Base-by-base conservation (phyloP, 2,797 vertebrate species). In the Poecilia wingei region DNA sequence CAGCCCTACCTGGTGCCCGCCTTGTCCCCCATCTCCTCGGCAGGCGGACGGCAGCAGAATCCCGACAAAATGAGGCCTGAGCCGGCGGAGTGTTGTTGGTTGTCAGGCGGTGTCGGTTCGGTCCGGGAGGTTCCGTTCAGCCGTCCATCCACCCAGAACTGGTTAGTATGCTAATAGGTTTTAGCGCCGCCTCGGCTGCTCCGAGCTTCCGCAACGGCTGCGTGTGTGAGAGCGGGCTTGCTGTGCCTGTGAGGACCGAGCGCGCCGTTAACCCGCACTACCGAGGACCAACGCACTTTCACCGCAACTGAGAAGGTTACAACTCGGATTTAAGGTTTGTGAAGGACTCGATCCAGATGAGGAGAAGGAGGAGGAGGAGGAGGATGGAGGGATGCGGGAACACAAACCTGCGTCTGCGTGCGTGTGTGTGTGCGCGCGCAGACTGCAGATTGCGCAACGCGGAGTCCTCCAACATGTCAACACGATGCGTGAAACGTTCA, bases 1-100 rank as follows among this genome's bases (percentile, higher is more conserved):
- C 87, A 66, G 73, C 84, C 91, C 89, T 93, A 96, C 96, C 95
- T 95, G 91, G 95, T 96, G 86, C 96, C 95, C 88, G 94, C 95
- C 92, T 96, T 96, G 94, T 96, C 96, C 93, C 95, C 96, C 95
- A 96, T 96, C 88, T 95, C 94, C 94, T 92, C 92, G 91, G 92
- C 93, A 92, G 90, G 88, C 91, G 77, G 86, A 89, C 82, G 86
- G 77, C 78, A 82, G 78, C 69, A 79, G 43, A 80, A 79, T 85
- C 85, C 80, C 85, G 20, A 89, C 91, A 84, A 85, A 89, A 83
- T 78, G 82, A 88, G 82, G 76, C 87, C 79, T 76, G 71, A 77
- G 18, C 68, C 80, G 79, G 71, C 1, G 69, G 73, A 31, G 77
- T 73, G n/a, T 53, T 0, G 79, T 53, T 66, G 61, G 25, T 39